Evolutionary conservation across 2,797 vertebrate species (phyloP).

Genomic region (Acipenser ruthenus): DNA sequence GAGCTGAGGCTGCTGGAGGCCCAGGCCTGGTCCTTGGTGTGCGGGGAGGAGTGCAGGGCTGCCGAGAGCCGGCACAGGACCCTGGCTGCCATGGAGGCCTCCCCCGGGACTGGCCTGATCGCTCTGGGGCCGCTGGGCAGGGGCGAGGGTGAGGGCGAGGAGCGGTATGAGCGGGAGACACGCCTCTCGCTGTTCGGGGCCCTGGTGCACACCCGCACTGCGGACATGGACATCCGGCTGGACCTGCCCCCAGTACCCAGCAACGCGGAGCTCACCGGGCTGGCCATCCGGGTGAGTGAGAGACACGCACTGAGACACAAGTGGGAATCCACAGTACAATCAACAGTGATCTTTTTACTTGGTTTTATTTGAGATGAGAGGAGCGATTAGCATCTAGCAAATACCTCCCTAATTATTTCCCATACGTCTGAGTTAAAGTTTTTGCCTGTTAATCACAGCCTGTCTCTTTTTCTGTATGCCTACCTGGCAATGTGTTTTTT

Average conservation of each 20-base stretch:
- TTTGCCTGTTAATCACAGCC: too few relatives aligned
- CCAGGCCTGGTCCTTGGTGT: constrained; percentile 58
- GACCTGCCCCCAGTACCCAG: constrained; percentile 86
- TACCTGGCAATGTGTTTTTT: too few relatives aligned
- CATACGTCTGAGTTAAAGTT: too few relatives aligned
- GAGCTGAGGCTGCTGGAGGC: constrained; percentile 62
- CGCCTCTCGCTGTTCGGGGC: constrained; percentile 84
- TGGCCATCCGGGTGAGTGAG: constrained; percentile 75
- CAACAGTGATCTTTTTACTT: too few relatives aligned
- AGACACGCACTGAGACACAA: neutral
- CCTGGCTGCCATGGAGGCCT: constrained; percentile 74
- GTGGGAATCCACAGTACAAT: too few relatives aligned
- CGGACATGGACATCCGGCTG: constrained; percentile 82
- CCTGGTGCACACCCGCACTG: constrained; percentile 79
- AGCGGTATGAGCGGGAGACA: constrained; percentile 84
- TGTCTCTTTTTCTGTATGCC: too few relatives aligned
- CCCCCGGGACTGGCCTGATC: constrained; percentile 68
- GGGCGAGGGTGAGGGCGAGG: constrained; percentile 58
- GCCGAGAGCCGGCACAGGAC: constrained; percentile 56
- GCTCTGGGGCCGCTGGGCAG: constrained; percentile 54
- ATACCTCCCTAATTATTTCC: too few relatives aligned
- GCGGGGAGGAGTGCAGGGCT: constrained; percentile 57
- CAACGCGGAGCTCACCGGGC: constrained; percentile 81
- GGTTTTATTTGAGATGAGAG: too few relatives aligned
- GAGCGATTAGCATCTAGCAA: too few relatives aligned